A percentile compares a stretch with the other conserved stretches of the same genome.
phyloP scores from a whole-genome alignment of 2,888 invertebrate genomes.

The Frankliniella fusca region DNA sequence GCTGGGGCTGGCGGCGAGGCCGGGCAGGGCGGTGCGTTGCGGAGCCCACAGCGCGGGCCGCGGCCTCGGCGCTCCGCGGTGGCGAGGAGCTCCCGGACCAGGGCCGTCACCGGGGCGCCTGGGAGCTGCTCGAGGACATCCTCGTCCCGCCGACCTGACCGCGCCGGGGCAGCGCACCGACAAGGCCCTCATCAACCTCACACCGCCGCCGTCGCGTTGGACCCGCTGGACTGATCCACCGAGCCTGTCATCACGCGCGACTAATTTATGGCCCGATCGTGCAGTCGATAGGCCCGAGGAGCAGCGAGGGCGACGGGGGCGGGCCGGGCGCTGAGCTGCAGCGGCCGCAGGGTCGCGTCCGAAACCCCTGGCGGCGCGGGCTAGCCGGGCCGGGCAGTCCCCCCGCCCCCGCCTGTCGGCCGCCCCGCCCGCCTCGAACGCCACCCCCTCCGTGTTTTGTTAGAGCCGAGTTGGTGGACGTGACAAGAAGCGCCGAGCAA shows the following conservation, averaged over 20 bases:
- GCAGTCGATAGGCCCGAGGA: not conserved
- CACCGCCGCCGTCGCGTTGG: not conserved
- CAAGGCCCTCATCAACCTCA: too few relatives aligned
- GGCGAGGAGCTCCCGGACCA: not conserved
- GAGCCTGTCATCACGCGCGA: slow-evolving; percentile 11
- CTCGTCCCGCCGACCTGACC: not conserved
- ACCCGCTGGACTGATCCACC: too few relatives aligned
- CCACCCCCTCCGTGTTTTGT: too few relatives aligned
- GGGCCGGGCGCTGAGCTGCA: not conserved
- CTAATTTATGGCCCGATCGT: slow-evolving; percentile 16
- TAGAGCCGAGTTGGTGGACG: too few relatives aligned
- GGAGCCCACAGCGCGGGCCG: not conserved
- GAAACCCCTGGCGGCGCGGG: not conserved
- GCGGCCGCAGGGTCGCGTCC: not conserved
- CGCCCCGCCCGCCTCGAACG: too few relatives aligned
- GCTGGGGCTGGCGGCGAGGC: not conserved
- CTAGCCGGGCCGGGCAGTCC: not conserved
- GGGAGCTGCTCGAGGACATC: not conserved
- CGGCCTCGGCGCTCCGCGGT: not conserved
- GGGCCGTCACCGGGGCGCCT: not conserved
- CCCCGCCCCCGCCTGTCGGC: not conserved
- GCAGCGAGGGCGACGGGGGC: not conserved
- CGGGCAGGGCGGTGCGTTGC: not conserved
- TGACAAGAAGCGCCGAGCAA: too few relatives aligned
- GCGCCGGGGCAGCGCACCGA: too few relatives aligned